Percentiles rank a stretch among this genome's conserved stretches.
phyloP scores from a whole-genome alignment of 2,888 invertebrate genomes.

The Salpingus planirostris region DNA sequence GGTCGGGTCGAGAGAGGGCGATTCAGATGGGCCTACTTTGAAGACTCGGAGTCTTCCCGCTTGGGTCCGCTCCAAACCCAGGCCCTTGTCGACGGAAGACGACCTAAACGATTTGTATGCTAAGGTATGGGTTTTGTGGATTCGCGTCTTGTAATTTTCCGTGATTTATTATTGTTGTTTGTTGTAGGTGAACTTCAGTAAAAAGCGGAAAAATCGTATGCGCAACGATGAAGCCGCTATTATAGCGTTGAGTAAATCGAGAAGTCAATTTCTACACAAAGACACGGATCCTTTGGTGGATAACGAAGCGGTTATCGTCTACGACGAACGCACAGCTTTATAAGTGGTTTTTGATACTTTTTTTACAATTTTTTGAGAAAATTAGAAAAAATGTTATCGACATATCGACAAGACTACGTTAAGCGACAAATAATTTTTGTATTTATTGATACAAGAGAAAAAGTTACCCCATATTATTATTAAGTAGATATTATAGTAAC shows the following conservation, averaged over 20 bases:
- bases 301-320: slow-evolving; percentile 72
- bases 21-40: slow-evolving; percentile 40
- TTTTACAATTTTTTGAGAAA: slow-evolving; percentile 11
- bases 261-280: slow-evolving; percentile 51
- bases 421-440: slow-evolving; percentile 25
- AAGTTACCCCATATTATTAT: no score
- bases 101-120: slow-evolving; percentile 62
- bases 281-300: slow-evolving; percentile 59
- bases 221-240: slow-evolving; percentile 72
- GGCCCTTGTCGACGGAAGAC: slow-evolving; percentile 60
- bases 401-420: slow-evolving; percentile 19
- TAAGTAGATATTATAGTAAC: no score
- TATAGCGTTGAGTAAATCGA: slow-evolving; percentile 69
- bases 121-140: slow-evolving; percentile 46
- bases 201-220: slow-evolving; percentile 73
- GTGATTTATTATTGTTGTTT: neutral
- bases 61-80: slow-evolving; percentile 60
- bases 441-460: no score
- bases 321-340: slow-evolving; percentile 71
- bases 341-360: slow-evolving; percentile 34
- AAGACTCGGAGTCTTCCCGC: slow-evolving; percentile 63
- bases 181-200: slow-evolving; percentile 61
- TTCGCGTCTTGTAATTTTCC: no score
- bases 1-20: slow-evolving; percentile 42
- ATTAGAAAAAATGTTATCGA: slow-evolving; percentile 23